phyloP scores from a whole-genome alignment of 2,888 invertebrate species.

The Laothoe populi region DNA sequence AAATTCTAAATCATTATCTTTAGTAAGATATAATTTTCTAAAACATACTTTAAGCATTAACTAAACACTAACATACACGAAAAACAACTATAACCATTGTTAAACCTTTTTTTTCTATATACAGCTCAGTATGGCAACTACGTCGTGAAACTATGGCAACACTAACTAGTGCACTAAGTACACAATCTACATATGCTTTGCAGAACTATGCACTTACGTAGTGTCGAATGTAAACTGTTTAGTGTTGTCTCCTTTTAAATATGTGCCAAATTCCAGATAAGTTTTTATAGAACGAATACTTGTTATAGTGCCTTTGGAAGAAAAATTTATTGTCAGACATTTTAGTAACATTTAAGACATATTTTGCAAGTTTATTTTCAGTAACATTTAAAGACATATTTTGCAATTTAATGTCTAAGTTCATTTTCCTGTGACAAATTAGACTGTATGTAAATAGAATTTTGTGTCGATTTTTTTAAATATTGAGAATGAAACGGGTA shows the following conservation, averaged over 20 bases:
- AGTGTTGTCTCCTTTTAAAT: constrained; percentile 68
- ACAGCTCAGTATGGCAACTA: background rate
- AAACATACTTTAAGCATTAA: background rate
- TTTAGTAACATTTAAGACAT: background rate
- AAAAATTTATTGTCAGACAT: constrained; percentile 28
- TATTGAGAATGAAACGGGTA: no score
- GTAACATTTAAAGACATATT: no score
- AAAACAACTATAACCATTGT: no score
- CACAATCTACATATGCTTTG: constrained; percentile 53
- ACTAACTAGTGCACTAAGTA: constrained; percentile 7
- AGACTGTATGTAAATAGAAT: no score
- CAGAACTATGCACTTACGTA: constrained; percentile 84
- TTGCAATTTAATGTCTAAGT: no score
- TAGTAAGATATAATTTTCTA: background rate
- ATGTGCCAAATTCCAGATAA: constrained; percentile 78
- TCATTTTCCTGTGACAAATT: no score
- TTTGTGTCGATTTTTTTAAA: no score
- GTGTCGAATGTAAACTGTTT: constrained; percentile 37
- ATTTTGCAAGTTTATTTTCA: no score
- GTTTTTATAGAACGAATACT: constrained; percentile 77
- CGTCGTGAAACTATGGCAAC: background rate
- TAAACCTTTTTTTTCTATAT: no score
- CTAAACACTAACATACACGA: background rate
- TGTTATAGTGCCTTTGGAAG: constrained; percentile 62
- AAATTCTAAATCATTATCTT: constrained; percentile 22